Conservation (phyloP, 1,140 invertebrate species). For the Pissodes strobi region DNA sequence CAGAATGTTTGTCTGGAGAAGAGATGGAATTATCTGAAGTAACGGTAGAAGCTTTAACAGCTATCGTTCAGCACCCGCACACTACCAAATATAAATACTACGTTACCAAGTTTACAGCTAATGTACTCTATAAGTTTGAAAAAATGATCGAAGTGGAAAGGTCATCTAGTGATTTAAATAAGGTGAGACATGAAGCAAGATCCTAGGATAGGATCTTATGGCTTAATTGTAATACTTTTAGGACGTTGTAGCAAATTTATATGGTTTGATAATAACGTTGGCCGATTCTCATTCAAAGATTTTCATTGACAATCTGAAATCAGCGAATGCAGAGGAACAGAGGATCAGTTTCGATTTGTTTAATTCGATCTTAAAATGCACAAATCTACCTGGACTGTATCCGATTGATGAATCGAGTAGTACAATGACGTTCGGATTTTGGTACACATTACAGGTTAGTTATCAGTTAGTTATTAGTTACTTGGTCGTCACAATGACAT, state of each 20-base stretch:
- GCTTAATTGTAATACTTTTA: slow-evolving; percentile 31
- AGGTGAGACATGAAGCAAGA: too few species aligned
- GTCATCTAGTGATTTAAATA: slow-evolving; percentile 44
- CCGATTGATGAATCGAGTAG: slow-evolving; percentile 83
- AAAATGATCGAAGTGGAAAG: slow-evolving; percentile 52
- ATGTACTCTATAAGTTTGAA: slow-evolving; percentile 53
- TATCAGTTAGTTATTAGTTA: not conserved
- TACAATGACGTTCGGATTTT: slow-evolving; percentile 84
- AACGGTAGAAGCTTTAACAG: slow-evolving; percentile 64
- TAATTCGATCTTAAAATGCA: slow-evolving; percentile 69
- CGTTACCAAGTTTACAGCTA: slow-evolving; percentile 45
- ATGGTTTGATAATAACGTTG: slow-evolving; percentile 66
- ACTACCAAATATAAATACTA: slow-evolving; percentile 46
- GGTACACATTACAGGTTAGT: slow-evolving; percentile 83
- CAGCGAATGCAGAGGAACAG: slow-evolving; percentile 54
- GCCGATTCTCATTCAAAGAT: slow-evolving; percentile 69
- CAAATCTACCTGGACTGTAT: slow-evolving; percentile 78
- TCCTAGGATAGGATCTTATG: not conserved
- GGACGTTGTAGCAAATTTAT: slow-evolving; percentile 63
- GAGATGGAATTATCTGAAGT: slow-evolving; percentile 64
- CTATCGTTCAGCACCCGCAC: slow-evolving; percentile 50
- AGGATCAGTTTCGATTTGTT: slow-evolving; percentile 57
- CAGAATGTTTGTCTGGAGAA: slow-evolving; percentile 58
- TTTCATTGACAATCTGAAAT: slow-evolving; percentile 61
- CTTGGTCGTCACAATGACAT: too few species aligned